Conservation (phyloP, 2,888 invertebrate genomes). For the Tromatobia lineatoria region DNA sequence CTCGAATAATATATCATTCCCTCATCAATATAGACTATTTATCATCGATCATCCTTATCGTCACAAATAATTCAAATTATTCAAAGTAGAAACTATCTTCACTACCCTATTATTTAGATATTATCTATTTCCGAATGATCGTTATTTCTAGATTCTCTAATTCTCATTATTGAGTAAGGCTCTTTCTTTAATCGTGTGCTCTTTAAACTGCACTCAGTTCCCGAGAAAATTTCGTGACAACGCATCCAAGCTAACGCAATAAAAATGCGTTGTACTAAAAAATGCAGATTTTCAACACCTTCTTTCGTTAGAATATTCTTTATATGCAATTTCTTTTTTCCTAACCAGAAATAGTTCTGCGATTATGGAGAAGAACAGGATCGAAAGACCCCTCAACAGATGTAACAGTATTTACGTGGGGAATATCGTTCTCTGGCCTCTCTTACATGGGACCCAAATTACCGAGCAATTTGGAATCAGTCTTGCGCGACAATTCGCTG, state of each 20-base stretch:
- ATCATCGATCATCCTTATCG: too few species aligned
- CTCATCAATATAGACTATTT: too few species aligned
- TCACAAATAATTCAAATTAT: too few species aligned
- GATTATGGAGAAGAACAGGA: slow-evolving; percentile 81
- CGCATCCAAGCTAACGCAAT: not conserved
- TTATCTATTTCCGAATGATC: too few species aligned
- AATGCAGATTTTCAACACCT: not conserved
- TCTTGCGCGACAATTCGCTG: slow-evolving; percentile 90
- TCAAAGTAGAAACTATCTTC: too few species aligned
- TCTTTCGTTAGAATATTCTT: not conserved
- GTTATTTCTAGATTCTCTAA: not conserved
- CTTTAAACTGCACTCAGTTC: not conserved
- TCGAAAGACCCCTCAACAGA: slow-evolving; percentile 85
- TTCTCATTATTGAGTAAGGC: not conserved
- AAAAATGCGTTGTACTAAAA: not conserved
- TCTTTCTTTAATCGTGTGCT: not conserved
- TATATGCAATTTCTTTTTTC: slow-evolving; percentile 30
- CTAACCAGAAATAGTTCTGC: slow-evolving; percentile 80
- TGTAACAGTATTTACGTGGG: slow-evolving; percentile 92
- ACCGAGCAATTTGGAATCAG: slow-evolving; percentile 88
- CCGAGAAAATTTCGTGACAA: not conserved
- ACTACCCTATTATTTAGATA: too few species aligned
- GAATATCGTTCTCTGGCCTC: slow-evolving; percentile 94
- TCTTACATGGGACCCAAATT: slow-evolving; percentile 91
- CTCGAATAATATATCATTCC: too few species aligned